Percentiles rank a stretch among this genome's conserved stretches.
Evolutionary conservation across 2,113 vertebrate species (phyloP).

Genomic region (Gnathonemus echidnorhynchus): DNA sequence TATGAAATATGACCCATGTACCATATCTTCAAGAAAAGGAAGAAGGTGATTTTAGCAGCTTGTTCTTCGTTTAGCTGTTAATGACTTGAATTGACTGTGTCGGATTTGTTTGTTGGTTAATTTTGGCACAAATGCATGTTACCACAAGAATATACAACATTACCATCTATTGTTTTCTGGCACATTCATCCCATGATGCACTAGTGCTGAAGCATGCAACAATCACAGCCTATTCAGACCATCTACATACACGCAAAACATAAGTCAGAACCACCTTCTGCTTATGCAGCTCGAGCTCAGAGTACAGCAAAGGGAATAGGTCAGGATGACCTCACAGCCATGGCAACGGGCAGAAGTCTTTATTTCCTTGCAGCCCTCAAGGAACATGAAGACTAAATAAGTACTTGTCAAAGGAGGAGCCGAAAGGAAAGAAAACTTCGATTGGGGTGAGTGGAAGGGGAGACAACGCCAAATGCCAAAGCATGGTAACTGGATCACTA

Average conservation of each 20-base stretch:
- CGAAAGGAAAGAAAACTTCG: conserved; percentile 40
- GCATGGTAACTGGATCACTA: conserved; percentile 21
- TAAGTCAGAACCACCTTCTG: conserved; percentile 32
- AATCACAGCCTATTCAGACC: neutral
- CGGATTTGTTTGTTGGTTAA: neutral
- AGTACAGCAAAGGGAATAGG: conserved; percentile 25
- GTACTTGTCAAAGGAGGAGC: conserved; percentile 14
- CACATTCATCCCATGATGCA: neutral
- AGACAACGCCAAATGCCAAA: conserved; percentile 37
- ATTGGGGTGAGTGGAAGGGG: conserved; percentile 16
- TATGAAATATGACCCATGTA: neutral
- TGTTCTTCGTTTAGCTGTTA: neutral
- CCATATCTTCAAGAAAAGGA: neutral
- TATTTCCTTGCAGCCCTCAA: conserved; percentile 33
- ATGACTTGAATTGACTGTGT: neutral
- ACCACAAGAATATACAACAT: neutral
- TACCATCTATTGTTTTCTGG: neutral
- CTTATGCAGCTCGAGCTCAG: conserved; percentile 30
- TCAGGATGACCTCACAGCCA: conserved; percentile 21
- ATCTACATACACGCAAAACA: neutral
- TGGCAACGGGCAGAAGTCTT: conserved; percentile 35
- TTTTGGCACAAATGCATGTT: neutral
- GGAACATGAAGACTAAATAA: conserved; percentile 13
- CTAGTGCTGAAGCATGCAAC: neutral
- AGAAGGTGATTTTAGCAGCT: neutral